Base-by-base conservation (phyloP, 1,140 invertebrate genomes). In the Achatina immaculata region DNA sequence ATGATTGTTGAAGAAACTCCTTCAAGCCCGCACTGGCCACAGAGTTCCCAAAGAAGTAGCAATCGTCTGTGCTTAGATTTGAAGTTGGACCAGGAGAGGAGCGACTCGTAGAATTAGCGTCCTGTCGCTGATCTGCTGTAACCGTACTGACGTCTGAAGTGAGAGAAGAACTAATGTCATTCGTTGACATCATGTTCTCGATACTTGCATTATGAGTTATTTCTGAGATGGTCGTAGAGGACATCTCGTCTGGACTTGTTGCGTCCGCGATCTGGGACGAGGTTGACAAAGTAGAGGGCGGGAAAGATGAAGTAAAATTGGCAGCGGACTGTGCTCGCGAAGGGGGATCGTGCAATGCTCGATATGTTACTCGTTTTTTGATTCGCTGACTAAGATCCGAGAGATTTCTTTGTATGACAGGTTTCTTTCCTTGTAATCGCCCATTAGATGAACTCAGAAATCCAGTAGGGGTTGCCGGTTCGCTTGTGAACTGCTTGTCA, bases 351-450 rank as follows among this genome's bases (percentile, higher is more conserved):
- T 83, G 78, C n/a, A 83, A 74, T 0, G 82, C 82, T 0, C 84
- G 43, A 80, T 90, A 90, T 76, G 95, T 96, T 81, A 96, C 95
- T 89, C 95, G 93, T 92, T 96, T 96, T 89, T 95, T 95, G 83
- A 95, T 94, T 88, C 95, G 93, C 90, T 94, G 95, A 81, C 95
- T 94, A 82, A 96, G 93, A 91, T 96, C 95, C 55, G 95, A 95
- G 88, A 94, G 94, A 45, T 95, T 95, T 75, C 95, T 92, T 87
- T 95, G 93, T 93, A 96, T 95, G 83, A 94, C 94, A 87, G 92
- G 90, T 81, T 92, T 91, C 65, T 58, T 21, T 45, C 78, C 9
- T 6, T 62, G 58, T 19, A 31, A 31, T 28, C 58, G n/a, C 58
- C 58, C 58, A 62, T 28, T n/a, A 62, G 58, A 28, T 31, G 58